A percentile compares a stretch with the other conserved stretches of the same genome.
These are phyloP conservation scores for Scaptomyza polygonia DNA, from an alignment of 2,888 invertebrate species.

Conservation along the genomic window DNA sequence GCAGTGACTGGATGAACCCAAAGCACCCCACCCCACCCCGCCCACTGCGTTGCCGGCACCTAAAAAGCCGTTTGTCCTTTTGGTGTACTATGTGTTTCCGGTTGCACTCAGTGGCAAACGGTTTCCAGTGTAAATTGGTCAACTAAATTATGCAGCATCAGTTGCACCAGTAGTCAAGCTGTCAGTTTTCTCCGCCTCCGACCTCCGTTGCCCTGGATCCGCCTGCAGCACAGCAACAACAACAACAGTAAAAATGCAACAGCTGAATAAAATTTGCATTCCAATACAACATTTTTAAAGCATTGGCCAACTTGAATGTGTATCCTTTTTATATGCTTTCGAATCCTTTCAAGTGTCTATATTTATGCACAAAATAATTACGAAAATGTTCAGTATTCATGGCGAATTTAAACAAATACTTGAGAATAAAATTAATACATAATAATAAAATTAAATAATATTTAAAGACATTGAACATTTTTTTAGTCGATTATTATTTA, in stretches of 20 bases:
- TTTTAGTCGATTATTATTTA: too few species aligned
- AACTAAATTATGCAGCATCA: constrained; percentile 81
- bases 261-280: constrained; percentile 66
- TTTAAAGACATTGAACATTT: too few species aligned
- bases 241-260: constrained; percentile 40
- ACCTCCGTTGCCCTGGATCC: background rate
- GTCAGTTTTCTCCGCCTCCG: constrained; percentile 27
- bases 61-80: constrained; percentile 20
- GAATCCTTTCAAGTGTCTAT: too few species aligned
- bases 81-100: constrained; percentile 70
- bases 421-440: too few species aligned
- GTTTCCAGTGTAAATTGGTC: constrained; percentile 77
- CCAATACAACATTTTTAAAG: constrained; percentile 61
- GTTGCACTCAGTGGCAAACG: constrained; percentile 74
- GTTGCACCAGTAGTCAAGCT: constrained; percentile 66
- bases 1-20: background rate
- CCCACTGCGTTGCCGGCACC: background rate
- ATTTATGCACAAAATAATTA: too few species aligned
- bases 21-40: background rate
- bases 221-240: background rate
- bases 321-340: background rate
- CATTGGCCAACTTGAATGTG: constrained; percentile 25
- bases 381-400: too few species aligned
- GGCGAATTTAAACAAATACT: too few species aligned
- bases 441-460: too few species aligned